Percentiles rank a stretch among this genome's conserved stretches.
These are phyloP conservation scores for Calliopum simillimum DNA, from an alignment of 2,888 invertebrate species.

Conservation along the genomic window DNA sequence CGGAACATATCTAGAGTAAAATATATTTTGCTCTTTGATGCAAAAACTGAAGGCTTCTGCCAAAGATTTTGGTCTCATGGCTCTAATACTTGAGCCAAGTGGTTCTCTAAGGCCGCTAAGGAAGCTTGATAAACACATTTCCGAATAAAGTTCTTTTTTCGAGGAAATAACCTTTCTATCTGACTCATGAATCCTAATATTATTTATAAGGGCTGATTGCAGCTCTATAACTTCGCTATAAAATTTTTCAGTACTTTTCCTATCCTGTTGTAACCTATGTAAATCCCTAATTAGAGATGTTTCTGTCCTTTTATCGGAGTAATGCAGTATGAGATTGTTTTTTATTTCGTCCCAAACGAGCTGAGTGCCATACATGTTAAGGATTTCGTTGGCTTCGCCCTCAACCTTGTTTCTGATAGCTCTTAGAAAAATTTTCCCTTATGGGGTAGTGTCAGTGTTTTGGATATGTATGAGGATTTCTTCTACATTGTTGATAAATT, in stretches of 20 bases:
- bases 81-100: too few species aligned
- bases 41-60: too few species aligned
- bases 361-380: not conserved
- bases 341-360: too few species aligned
- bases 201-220: slow-evolving; percentile 40
- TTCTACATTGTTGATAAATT: slow-evolving; percentile 1
- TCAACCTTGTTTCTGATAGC: not conserved
- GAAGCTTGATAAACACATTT: too few species aligned
- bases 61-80: too few species aligned
- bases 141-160: too few species aligned
- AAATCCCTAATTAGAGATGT: slow-evolving; percentile 40
- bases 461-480: not conserved
- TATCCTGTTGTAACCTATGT: slow-evolving; percentile 37
- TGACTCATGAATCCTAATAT: slow-evolving; percentile 43
- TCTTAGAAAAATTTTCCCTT: not conserved
- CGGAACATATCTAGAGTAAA: too few species aligned
- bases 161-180: slow-evolving; percentile 41
- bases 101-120: too few species aligned
- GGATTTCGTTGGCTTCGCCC: not conserved
- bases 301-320: too few species aligned
- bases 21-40: too few species aligned
- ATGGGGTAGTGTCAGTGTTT: not conserved
- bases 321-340: too few species aligned
- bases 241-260: slow-evolving; percentile 41
- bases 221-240: slow-evolving; percentile 44